These are phyloP conservation scores for Oncopeltus fasciatus DNA, from an alignment of 1,140 invertebrate genomes.

Conservation along the genomic window DNA sequence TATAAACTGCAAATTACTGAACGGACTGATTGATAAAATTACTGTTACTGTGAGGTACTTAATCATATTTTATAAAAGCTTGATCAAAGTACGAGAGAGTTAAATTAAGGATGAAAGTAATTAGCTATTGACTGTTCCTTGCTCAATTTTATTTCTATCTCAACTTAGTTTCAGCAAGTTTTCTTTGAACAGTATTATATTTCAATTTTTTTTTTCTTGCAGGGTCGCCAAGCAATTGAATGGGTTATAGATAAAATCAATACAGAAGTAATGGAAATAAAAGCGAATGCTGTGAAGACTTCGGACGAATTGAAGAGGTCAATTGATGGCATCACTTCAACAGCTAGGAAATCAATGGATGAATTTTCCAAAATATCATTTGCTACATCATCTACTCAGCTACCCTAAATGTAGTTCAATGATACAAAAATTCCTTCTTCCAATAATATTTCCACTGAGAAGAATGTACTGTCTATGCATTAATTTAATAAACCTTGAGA, in stretches of 20 bases:
- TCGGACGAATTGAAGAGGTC: constrained; percentile 72
- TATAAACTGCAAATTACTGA: too few species aligned
- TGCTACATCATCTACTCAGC: constrained; percentile 15
- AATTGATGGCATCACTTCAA: constrained; percentile 59
- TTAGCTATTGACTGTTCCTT: too few species aligned
- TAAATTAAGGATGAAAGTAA: too few species aligned
- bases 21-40: too few species aligned
- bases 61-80: too few species aligned
- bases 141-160: too few species aligned
- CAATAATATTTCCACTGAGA: background rate
- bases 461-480: background rate
- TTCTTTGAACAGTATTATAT: too few species aligned
- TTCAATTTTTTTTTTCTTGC: constrained; percentile 25
- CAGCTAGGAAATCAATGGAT: constrained; percentile 63
- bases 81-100: too few species aligned
- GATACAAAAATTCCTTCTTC: background rate
- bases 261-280: constrained; percentile 47
- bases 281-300: constrained; percentile 55
- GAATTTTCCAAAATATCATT: constrained; percentile 51
- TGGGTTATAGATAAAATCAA: constrained; percentile 88
- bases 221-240: constrained; percentile 87
- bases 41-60: too few species aligned
- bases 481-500: background rate
- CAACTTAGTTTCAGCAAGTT: too few species aligned
- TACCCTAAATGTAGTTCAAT: background rate